A percentile compares a stretch with the other conserved stretches of the same genome.
Evolutionary conservation across 2,797 vertebrate species (phyloP).

Genomic region (Xerus rutilus): DNA sequence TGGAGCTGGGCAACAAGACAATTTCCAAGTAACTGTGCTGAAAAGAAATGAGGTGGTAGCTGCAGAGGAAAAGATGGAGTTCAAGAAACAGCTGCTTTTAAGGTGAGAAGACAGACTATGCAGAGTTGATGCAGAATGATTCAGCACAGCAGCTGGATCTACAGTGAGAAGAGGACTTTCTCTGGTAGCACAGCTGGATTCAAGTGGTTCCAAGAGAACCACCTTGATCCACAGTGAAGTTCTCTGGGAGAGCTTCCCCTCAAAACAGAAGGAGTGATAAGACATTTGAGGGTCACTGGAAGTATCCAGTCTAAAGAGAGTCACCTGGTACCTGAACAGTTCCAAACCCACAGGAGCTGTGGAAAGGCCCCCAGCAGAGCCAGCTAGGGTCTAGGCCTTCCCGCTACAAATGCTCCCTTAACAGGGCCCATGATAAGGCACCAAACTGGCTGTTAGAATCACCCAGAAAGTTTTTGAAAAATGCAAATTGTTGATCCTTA

Average conservation of each 20-base stretch:
- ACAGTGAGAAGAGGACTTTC: background rate
- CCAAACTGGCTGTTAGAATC: background rate
- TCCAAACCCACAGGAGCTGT: background rate
- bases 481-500: background rate
- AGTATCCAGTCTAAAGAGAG: background rate
- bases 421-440: background rate
- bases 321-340: background rate
- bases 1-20: background rate
- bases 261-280: background rate
- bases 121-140: background rate
- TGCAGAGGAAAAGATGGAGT: background rate
- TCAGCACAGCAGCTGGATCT: background rate
- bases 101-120: background rate
- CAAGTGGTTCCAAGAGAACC: background rate
- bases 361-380: background rate
- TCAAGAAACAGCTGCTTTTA: background rate
- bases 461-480: background rate
- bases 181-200: background rate
- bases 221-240: background rate
- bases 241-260: background rate
- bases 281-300: background rate
- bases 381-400: background rate
- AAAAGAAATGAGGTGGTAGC: background rate
- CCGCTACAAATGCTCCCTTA: background rate
- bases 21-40: slow-evolving; percentile 37